Evolutionary conservation across 2,113 vertebrate species (phyloP), one percentile per base, ranked within the genome.

Genomic region (Gobio gobio): DNA sequence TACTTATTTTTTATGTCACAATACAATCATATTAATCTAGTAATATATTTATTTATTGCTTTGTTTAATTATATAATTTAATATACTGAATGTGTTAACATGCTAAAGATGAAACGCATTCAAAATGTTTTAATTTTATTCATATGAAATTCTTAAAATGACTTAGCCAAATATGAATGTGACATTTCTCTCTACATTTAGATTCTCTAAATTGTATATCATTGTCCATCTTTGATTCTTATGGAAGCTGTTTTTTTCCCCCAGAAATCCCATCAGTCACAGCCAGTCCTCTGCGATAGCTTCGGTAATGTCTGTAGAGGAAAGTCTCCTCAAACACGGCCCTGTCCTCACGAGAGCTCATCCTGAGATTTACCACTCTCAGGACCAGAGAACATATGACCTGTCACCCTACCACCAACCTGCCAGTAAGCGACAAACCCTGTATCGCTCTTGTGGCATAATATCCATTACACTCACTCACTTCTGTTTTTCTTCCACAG

Each of bases 351-450:
- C 95, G 88, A 95, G 96, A 89, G 93, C 95, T 26, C 97, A 97
- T 91, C 95, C 95, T 84, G 97, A 99, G 91, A 93, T 96, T 29
- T 97, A 96, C 93, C 98, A 96, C 93, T 63, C 64, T 45, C 97
- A 96, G 94, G 97, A 98, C 79, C 93, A 94, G 85, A 94, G 95
- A 87, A 90, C 96, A 0, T 97, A 96, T 16, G 96, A 98, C 86
- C 89, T 96, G 8, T 92, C 93, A 33, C 95, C 96, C 64, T 98
- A 96, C 90, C 63, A 68, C 47, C 96, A 94, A 0, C 93, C 96
- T 84, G 91, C 94, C 92, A 96, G 97, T 97, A 92, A 96, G 95
- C 92, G 14, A 29, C 43, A 33, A 26, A 51, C 24, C 20, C 26
- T 24, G 54, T 76, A 26, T 78, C 43, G 2, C 5, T 18, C 40